phyloP scores from a whole-genome alignment of 2,888 invertebrate genomes.

The Caenorhabditis afra region DNA sequence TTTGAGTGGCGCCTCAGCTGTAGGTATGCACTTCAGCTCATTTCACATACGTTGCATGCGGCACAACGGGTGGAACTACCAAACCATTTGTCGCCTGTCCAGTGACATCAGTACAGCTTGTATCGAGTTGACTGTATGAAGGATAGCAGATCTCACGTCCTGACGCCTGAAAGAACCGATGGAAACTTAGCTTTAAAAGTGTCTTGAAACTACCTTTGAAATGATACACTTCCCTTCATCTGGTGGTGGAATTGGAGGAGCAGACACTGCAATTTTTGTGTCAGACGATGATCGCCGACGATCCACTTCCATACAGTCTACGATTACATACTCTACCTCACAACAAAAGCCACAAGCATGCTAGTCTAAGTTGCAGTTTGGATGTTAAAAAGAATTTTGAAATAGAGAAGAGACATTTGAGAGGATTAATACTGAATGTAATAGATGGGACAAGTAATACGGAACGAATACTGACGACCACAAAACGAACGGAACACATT shows the following conservation, averaged over 20 bases:
- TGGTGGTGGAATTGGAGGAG: conserved; percentile 80
- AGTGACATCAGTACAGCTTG: conserved; percentile 77
- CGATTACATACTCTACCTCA: conserved; percentile 43
- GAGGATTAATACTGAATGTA: no score
- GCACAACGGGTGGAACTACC: conserved; percentile 76
- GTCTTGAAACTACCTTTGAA: conserved; percentile 63
- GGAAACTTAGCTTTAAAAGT: background rate
- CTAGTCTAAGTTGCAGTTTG: no score
- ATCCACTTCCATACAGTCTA: conserved; percentile 49
- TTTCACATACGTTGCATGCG: conserved; percentile 77
- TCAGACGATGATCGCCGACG: conserved; percentile 39
- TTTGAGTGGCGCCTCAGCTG: no score
- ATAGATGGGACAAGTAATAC: no score
- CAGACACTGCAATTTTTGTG: conserved; percentile 73
- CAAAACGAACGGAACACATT: no score
- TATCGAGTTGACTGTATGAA: conserved; percentile 77
- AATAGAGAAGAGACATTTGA: background rate
- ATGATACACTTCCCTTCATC: conserved; percentile 76
- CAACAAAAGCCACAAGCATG: conserved; percentile 19
- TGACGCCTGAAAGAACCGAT: conserved; percentile 56
- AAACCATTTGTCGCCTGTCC: conserved; percentile 68
- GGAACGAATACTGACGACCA: no score
- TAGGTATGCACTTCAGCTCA: background rate
- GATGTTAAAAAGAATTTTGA: background rate
- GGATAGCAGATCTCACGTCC: conserved; percentile 78